A percentile compares a stretch with the other conserved stretches of the same genome.
Conservation (phyloP, 2,888 invertebrate species). For the Xestia sexstrigata region DNA sequence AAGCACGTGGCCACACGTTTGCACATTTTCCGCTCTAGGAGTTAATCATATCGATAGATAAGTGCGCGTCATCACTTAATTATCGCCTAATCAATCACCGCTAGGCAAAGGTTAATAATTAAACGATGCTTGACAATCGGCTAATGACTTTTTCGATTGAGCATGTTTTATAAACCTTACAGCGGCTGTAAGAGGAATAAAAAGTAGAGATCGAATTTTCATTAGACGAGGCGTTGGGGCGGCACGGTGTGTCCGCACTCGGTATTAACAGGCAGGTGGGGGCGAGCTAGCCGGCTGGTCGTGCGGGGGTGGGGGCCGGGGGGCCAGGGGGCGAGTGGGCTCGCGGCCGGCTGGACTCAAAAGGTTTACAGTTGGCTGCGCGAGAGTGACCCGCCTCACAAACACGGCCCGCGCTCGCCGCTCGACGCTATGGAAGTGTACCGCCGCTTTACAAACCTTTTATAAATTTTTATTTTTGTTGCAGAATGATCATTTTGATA, state of each 20-base stretch:
- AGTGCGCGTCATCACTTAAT: conserved; percentile 29
- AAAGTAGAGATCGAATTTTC: conserved; percentile 89
- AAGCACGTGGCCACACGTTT: not conserved
- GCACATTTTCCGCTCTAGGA: not conserved
- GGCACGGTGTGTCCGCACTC: conserved; percentile 85
- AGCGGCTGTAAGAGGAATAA: conserved; percentile 76
- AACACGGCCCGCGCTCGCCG: conserved; percentile 82
- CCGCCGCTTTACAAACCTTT: conserved; percentile 74
- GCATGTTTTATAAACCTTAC: conserved; percentile 76
- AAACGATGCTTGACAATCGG: conserved; percentile 39
- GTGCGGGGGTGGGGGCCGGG: conserved; percentile 43
- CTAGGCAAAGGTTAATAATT: conserved; percentile 46
- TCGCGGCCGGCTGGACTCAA: conserved; percentile 87
- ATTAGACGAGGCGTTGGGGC: conserved; percentile 89
- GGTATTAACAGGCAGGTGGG: conserved; percentile 79
- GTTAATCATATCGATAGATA: conserved; percentile 30
- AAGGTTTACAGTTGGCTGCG: conserved; percentile 90
- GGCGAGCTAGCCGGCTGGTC: conserved; percentile 40
- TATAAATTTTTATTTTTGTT: conserved; percentile 71
- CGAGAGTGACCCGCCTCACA: conserved; percentile 90
- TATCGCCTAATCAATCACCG: conserved; percentile 51
- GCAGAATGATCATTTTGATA: conserved; percentile 66
- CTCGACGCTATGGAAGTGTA: conserved; percentile 82
- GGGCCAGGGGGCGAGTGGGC: conserved; percentile 69
- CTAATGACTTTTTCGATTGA: conserved; percentile 76